Percentiles rank a stretch among this genome's conserved stretches.
These are phyloP conservation scores for Drosophila gaucha DNA, from an alignment of 2,888 invertebrate species.

Conservation along the genomic window DNA sequence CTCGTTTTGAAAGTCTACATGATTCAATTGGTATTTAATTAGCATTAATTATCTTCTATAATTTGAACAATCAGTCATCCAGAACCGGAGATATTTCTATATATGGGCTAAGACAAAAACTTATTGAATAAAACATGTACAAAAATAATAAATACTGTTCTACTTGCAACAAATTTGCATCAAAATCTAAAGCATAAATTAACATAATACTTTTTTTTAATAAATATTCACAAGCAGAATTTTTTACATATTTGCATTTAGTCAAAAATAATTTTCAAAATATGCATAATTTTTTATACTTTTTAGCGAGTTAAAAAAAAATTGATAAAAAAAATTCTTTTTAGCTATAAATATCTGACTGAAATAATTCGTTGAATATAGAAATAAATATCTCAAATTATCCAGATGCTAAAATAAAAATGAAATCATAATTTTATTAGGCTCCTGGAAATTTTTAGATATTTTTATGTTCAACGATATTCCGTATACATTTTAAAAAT, in stretches of 20 bases:
- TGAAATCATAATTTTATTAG: too few relatives aligned
- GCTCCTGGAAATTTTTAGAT: too few relatives aligned
- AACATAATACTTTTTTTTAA: background rate
- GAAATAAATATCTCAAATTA: too few relatives aligned
- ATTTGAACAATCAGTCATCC: constrained; percentile 1
- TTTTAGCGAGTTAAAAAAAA: too few relatives aligned
- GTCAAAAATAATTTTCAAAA: background rate
- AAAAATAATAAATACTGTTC: background rate
- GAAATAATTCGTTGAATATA: too few relatives aligned
- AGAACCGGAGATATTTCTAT: background rate
- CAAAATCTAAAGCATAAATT: background rate
- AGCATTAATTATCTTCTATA: constrained; percentile 2
- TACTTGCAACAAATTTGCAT: constrained; percentile 5
- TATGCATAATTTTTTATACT: too few relatives aligned
- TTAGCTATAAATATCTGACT: too few relatives aligned
- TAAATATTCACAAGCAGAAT: constrained; percentile 2
- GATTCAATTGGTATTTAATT: constrained; percentile 9
- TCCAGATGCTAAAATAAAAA: too few relatives aligned
- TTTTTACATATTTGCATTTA: too few relatives aligned
- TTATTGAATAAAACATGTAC: background rate
- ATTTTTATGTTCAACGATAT: too few relatives aligned
- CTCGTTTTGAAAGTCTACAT: background rate
- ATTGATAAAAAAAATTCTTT: too few relatives aligned
- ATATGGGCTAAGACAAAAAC: background rate
- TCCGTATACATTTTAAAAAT: too few relatives aligned